Base-by-base conservation (phyloP, 2,797 vertebrate genomes). In the Pitangus sulphuratus region DNA sequence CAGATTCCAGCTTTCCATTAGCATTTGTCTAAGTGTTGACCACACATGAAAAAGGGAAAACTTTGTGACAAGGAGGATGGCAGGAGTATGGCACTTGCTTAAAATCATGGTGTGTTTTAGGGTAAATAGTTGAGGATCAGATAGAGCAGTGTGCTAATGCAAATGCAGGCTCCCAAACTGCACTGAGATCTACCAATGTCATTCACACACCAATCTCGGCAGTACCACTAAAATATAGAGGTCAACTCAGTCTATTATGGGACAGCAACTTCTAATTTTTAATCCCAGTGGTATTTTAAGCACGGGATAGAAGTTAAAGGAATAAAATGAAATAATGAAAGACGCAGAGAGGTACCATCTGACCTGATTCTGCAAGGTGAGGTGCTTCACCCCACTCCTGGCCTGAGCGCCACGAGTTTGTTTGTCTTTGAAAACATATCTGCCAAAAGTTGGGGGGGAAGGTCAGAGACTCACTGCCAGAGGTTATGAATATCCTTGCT, bases 221-320 rank as follows among this genome's bases (percentile, higher is more conserved):
- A 76, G 94, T 70, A 45, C 54, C 2, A 17, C 66, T 21, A 74
- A 93, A 97, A 95, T 95, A 93, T 95, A 90, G 87, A 96, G 93
- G 95, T 94, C 94, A 93, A 0, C 68, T 72, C 20, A 12, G 70
- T 82, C 89, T 97, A 94, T 95, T 92, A 96, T 90, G 89, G 85
- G 89, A 94, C 84, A 82, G 79, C 47, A 79, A 92, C 91, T 92
- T 92, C 85, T 91, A 62, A 82, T 96, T 97, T 92, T 94, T 91
- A 96, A 94, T 93, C 66, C 58, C 83, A 53, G 62, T 57, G 70
- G 91, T 91, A 96, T 92, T 95, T 94, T 69, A 94, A 94, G 70
- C 76, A 66, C 1, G 1, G 68, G 76, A 87, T 60, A 72, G 79
- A 90, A 54, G 79, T 30, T 53, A 84, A 60, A 90, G 40, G 47